Conservation (phyloP, 92 coral and sea anemone species). For the Zoanthus solanderi region DNA sequence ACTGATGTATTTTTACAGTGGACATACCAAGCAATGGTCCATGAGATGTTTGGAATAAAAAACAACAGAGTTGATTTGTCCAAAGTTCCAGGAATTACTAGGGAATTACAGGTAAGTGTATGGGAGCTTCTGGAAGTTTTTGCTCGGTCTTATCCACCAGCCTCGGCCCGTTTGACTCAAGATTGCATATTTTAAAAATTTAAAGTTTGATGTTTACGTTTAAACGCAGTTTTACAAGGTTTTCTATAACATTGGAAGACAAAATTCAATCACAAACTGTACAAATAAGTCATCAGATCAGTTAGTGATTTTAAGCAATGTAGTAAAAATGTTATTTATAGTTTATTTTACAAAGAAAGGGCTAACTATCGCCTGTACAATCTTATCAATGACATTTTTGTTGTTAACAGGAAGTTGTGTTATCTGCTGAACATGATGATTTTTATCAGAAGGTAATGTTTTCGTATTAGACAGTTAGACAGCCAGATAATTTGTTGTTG, state of each 20-base stretch:
- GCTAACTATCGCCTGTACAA: no score
- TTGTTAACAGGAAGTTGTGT: conserved; percentile 85
- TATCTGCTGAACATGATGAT: conserved; percentile 98
- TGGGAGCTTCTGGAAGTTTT: neutral
- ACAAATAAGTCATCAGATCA: no score
- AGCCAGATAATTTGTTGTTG: no score
- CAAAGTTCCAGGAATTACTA: conserved; percentile 87
- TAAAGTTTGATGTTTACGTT: no score
- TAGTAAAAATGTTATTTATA: neutral
- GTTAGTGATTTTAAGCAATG: neutral
- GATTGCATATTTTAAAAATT: no score
- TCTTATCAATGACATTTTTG: neutral
- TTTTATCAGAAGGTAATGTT: conserved; percentile 92
- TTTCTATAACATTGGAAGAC: no score
- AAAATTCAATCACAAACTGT: no score
- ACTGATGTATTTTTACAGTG: conserved; percentile 61
- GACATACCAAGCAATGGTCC: conserved; percentile 99
- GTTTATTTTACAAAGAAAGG: no score
- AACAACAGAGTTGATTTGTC: conserved; percentile 98
- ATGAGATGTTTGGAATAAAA: conserved; percentile 87
- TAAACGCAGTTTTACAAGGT: no score
- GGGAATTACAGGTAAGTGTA: conserved; percentile 86
- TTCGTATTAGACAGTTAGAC: neutral
- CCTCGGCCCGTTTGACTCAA: neutral
- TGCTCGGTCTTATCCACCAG: no score